phyloP scores from a whole-genome alignment of 2,888 invertebrate species.

The Hofmannophila pseudospretella region DNA sequence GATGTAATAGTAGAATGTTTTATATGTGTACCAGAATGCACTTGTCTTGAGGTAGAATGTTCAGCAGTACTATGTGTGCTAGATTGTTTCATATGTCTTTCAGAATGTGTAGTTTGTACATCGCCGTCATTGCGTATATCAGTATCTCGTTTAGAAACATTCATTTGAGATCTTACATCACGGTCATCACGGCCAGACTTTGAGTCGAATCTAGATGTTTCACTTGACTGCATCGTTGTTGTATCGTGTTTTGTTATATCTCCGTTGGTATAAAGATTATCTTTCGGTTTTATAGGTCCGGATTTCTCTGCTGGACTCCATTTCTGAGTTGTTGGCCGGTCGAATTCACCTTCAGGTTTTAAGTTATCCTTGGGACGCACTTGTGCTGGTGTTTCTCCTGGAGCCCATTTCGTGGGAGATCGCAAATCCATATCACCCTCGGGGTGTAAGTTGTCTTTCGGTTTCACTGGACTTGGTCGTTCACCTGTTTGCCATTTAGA shows the following conservation, averaged over 20 bases:
- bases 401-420: slow-evolving; percentile 29
- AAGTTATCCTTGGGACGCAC: slow-evolving; percentile 77
- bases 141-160: slow-evolving; percentile 33
- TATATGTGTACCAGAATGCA: slow-evolving; percentile 34
- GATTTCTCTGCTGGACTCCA: slow-evolving; percentile 59
- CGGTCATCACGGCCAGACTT: slow-evolving; percentile 34
- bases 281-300: slow-evolving; percentile 54
- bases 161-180: slow-evolving; percentile 33
- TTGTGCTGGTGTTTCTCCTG: slow-evolving; percentile 52
- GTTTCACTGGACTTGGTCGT: slow-evolving; percentile 54
- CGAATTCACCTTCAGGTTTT: slow-evolving; percentile 76
- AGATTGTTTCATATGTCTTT: slow-evolving; percentile 34
- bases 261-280: slow-evolving; percentile 77
- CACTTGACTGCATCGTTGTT: slow-evolving; percentile 24
- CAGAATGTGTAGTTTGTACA: slow-evolving; percentile 30
- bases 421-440: slow-evolving; percentile 75
- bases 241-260: slow-evolving; percentile 33
- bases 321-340: slow-evolving; percentile 47
- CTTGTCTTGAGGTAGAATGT: slow-evolving; percentile 30
- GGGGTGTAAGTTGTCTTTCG: slow-evolving; percentile 72
- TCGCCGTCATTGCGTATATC: slow-evolving; percentile 30
- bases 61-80: slow-evolving; percentile 31
- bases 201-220: slow-evolving; percentile 58
- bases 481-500: slow-evolving; percentile 53
- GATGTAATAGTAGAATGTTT: slow-evolving; percentile 33